These are phyloP conservation scores for Helicoverpa armigera DNA, from an alignment of 1,140 invertebrate species.

Conservation along the genomic window DNA sequence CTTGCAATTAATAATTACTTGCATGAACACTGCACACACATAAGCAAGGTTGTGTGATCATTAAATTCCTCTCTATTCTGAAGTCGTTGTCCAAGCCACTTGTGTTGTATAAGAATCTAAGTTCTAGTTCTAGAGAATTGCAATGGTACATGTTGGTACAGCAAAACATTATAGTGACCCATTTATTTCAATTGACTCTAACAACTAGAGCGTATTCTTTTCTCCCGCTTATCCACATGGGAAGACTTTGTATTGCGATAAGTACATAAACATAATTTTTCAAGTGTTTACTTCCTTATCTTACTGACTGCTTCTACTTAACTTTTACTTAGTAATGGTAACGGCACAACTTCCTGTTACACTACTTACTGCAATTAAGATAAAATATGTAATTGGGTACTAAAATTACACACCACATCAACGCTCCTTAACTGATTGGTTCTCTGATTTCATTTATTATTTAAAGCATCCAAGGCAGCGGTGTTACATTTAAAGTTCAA, in stretches of 20 bases:
- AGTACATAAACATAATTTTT: not conserved
- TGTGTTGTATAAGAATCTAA: too few relatives aligned
- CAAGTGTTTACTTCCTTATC: not conserved
- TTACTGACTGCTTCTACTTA: not conserved
- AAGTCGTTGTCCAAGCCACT: too few relatives aligned
- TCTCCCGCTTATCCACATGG: not conserved
- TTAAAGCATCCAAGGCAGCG: constrained; percentile 16
- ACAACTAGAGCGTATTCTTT: constrained; percentile 21
- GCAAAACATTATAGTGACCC: constrained; percentile 26
- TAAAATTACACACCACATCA: too few relatives aligned
- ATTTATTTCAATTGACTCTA: constrained; percentile 21
- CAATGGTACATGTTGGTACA: constrained; percentile 3
- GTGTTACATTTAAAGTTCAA: constrained; percentile 31
- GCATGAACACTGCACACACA: not conserved
- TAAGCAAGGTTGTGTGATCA: too few relatives aligned
- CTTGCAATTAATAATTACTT: constrained; percentile 10
- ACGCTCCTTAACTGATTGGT: too few relatives aligned
- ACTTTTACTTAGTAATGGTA: not conserved
- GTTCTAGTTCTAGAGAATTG: not conserved
- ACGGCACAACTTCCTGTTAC: not conserved
- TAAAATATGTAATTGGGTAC: too few relatives aligned
- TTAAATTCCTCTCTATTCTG: too few relatives aligned
- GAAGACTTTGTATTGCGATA: constrained; percentile 1
- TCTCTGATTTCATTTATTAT: not conserved
- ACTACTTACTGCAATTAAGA: not conserved